Base-by-base conservation (phyloP, 2,888 invertebrate species). In the Andrena chrysosceles region DNA sequence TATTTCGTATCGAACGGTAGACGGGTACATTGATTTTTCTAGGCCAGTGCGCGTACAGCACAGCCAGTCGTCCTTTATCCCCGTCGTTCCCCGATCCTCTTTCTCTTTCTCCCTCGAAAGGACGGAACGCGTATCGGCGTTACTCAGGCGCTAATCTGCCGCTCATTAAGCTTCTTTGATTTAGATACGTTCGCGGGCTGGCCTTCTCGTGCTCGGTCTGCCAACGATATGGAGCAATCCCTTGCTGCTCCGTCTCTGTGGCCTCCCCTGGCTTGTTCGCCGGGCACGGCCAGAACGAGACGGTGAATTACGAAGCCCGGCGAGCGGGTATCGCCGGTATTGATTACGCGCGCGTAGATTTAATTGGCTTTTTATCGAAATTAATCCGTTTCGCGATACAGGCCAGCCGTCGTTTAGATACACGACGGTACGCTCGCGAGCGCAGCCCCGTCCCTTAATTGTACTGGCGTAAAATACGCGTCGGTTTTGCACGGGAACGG, bases 331-430 rank as follows among this genome's bases (percentile, higher is more conserved):
- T 84, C 82, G 71, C 23, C 48, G 82, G 85, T 86, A 88, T 81
- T 85, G 78, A 77, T 86, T 85, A 77, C 81, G 71, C 60, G 73
- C 81, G 84, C 84, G 87, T 86, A 85, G 84, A 86, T 89, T 88
- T 89, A 89, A 89, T 89, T 89, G 87, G 87, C 83, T 86, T 89
- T 88, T 89, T 88, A 83, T 89, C 87, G 82, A 81, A 86, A 87
- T 85, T 88, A 86, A 84, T 85, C 83, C 69, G 73, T 82, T 63
- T 59, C 75, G 75, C 77, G 86, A 81, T 85, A 86, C 72, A 26
- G 68, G 26, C 20, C 70, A 1, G 35, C 26, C 60, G 59, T 63
- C 71, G 63, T 75, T 81, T 75, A 59, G 81, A 71, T 75, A 62
- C 56, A 54, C 35, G 7, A 8, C 35, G 42, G 16, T 33, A 26